phyloP scores from a whole-genome alignment of 1,140 invertebrate species.

The Tetramorium simillimum region DNA sequence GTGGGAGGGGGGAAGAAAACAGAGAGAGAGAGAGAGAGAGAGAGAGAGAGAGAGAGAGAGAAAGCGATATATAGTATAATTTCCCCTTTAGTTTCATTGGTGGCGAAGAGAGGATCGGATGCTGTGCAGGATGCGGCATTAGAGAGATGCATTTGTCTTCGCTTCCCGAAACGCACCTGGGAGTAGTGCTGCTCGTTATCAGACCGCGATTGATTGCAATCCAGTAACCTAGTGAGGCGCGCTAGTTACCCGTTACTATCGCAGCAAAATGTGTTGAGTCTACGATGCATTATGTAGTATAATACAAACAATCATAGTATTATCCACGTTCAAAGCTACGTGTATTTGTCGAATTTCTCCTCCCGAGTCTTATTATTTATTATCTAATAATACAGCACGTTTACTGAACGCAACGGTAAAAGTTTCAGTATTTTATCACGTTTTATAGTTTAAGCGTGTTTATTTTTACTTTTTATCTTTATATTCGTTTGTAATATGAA shows the following conservation, averaged over 20 bases:
- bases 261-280: constrained; percentile 9
- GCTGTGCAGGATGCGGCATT: not conserved
- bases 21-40: not conserved
- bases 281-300: not conserved
- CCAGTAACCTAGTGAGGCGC: constrained; percentile 38
- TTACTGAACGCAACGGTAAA: not conserved
- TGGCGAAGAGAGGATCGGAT: not conserved
- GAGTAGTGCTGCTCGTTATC: constrained; percentile 41
- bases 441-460: not conserved
- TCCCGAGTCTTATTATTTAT: not conserved
- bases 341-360: not conserved
- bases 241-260: not conserved
- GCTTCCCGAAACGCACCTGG: constrained; percentile 23
- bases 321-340: not conserved
- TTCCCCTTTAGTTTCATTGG: not conserved
- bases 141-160: constrained; percentile 47
- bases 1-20: too few relatives aligned
- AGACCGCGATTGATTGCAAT: constrained; percentile 31
- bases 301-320: not conserved
- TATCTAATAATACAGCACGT: not conserved
- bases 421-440: not conserved
- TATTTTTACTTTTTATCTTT: not conserved
- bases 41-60: not conserved
- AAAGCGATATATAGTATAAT: constrained; percentile 32
- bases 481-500: not conserved